These are phyloP conservation scores for Teleopsis dalmanni DNA, from an alignment of 1,140 invertebrate genomes.

Conservation along the genomic window DNA sequence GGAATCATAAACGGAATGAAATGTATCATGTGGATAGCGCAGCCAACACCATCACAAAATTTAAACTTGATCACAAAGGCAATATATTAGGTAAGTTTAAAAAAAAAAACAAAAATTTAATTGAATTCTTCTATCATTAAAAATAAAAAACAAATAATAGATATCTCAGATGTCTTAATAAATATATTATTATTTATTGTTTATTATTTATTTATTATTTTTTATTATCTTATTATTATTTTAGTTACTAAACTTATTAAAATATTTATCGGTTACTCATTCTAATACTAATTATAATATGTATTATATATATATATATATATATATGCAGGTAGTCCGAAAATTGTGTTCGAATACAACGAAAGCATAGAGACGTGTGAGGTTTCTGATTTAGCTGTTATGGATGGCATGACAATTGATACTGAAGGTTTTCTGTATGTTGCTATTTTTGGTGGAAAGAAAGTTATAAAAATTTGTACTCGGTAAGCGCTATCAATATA, in stretches of 20 bases:
- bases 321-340: conserved; percentile 11
- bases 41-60: too few species aligned
- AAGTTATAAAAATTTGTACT: conserved; percentile 16
- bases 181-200: too few species aligned
- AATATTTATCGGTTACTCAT: too few species aligned
- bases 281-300: not conserved
- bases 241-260: too few species aligned
- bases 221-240: too few species aligned
- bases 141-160: too few species aligned
- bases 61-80: too few species aligned
- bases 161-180: too few species aligned
- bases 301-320: conserved; percentile 8
- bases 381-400: conserved; percentile 16
- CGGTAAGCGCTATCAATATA: conserved; percentile 3
- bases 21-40: conserved; percentile 68
- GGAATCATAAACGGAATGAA: conserved; percentile 58
- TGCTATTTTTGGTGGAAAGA: conserved; percentile 51
- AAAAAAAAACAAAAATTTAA: too few species aligned
- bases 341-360: not conserved
- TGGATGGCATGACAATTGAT: conserved; percentile 67
- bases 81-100: too few species aligned
- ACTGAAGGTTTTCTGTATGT: conserved; percentile 60
- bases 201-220: too few species aligned
- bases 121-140: too few species aligned
- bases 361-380: not conserved